These are phyloP conservation scores for Amyelois transitella DNA, from an alignment of 1,140 invertebrate species.

Conservation along the genomic window DNA sequence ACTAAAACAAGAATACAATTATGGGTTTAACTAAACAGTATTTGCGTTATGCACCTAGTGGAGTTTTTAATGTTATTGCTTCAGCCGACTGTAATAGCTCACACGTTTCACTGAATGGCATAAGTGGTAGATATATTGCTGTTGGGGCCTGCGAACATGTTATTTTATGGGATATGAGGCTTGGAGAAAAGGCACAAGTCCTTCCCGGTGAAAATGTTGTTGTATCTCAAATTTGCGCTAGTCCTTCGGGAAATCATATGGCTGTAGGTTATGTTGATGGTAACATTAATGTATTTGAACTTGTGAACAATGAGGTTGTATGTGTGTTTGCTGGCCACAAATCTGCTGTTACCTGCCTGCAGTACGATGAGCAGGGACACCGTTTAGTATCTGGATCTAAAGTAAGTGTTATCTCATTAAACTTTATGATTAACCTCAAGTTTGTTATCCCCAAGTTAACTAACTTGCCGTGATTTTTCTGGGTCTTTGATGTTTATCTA, in stretches of 20 bases:
- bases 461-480: too few relatives aligned
- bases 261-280: constrained; percentile 96
- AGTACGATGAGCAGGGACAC: constrained; percentile 87
- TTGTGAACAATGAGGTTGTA: constrained; percentile 79
- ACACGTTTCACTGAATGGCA: constrained; percentile 84
- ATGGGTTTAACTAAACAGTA: constrained; percentile 99
- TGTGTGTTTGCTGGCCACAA: constrained; percentile 93
- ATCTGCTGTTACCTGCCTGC: constrained; percentile 87
- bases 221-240: constrained; percentile 83
- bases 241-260: constrained; percentile 83
- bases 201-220: constrained; percentile 85
- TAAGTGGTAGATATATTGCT: constrained; percentile 88
- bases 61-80: constrained; percentile 90
- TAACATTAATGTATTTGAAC: constrained; percentile 87
- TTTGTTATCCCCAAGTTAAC: too few relatives aligned
- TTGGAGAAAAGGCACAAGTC: constrained; percentile 88
- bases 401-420: constrained; percentile 63
- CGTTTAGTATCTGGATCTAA: constrained; percentile 90
- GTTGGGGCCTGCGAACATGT: constrained; percentile 94
- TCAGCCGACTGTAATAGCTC: constrained; percentile 85
- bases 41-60: constrained; percentile 87
- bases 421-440: too few relatives aligned
- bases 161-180: constrained; percentile 93
- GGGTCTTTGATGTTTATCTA: too few relatives aligned
- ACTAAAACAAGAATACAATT: constrained; percentile 29